Conservation (phyloP, 2,113 vertebrate genomes). For the Vulpes ferrilata region DNA sequence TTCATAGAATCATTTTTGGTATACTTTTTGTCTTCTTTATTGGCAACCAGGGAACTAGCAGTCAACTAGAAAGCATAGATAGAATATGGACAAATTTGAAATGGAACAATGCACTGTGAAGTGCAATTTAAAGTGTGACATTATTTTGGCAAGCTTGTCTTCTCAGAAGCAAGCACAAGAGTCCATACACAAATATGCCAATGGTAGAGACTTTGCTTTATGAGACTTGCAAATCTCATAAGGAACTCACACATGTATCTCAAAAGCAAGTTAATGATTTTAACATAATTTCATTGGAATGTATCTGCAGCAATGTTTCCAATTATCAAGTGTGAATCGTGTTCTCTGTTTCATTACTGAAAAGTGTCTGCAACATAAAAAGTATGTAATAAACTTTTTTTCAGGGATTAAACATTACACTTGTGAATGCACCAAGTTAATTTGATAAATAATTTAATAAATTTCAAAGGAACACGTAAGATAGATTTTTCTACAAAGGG, state of each 20-base stretch:
- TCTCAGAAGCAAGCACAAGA: slow-evolving; percentile 15
- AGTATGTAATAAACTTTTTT: background rate
- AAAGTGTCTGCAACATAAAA: background rate
- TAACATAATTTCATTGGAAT: background rate
- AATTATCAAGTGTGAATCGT: background rate
- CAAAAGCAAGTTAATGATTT: background rate
- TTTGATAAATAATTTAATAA: background rate
- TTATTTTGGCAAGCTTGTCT: background rate
- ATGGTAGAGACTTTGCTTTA: background rate
- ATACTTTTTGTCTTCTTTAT: background rate
- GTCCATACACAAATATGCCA: background rate
- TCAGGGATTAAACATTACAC: background rate
- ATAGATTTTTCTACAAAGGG: background rate
- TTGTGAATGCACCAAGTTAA: background rate
- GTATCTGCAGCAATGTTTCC: background rate
- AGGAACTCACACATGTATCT: background rate
- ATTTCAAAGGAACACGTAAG: background rate
- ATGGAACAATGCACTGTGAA: slow-evolving; percentile 20
- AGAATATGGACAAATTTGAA: background rate
- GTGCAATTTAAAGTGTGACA: background rate
- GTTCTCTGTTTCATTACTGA: background rate
- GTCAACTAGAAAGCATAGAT: slow-evolving; percentile 3
- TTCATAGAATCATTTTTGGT: background rate
- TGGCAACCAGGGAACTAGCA: background rate
- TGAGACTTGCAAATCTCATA: background rate